These are phyloP conservation scores for Agrilus cyanescens DNA, from an alignment of 2,888 invertebrate genomes.

Conservation along the genomic window DNA sequence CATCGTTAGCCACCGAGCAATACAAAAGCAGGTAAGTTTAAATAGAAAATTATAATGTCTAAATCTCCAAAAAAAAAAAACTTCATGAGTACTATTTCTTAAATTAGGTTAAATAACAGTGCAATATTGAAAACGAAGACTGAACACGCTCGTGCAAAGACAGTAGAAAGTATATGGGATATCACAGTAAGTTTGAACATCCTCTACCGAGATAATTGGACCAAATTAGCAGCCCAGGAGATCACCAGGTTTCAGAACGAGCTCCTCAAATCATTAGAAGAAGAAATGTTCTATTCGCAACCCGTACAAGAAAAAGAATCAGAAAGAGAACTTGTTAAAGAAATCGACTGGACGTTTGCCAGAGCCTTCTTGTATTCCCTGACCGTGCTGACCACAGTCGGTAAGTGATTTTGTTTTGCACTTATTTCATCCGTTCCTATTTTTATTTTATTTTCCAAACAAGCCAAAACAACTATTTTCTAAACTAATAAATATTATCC, in stretches of 20 bases:
- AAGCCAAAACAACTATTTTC: not conserved
- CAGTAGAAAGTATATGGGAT: conserved; percentile 85
- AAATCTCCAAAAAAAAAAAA: too few relatives aligned
- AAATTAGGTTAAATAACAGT: conserved; percentile 28
- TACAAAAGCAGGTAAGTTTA: conserved; percentile 21
- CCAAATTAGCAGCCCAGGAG: conserved; percentile 64
- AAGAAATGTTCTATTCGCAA: conserved; percentile 48
- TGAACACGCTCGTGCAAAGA: conserved; percentile 50
- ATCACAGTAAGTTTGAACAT: conserved; percentile 80
- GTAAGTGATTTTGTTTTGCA: conserved; percentile 41
- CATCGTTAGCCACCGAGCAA: conserved; percentile 26
- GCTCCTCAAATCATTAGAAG: conserved; percentile 64
- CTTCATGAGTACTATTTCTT: conserved; percentile 6
- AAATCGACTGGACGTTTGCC: conserved; percentile 79
- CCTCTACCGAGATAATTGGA: conserved; percentile 84
- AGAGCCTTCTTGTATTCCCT: conserved; percentile 89
- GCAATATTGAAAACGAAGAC: conserved; percentile 35
- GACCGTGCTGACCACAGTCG: conserved; percentile 86
- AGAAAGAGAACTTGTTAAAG: conserved; percentile 24
- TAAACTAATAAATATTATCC: too few relatives aligned
- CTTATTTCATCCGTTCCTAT: not conserved
- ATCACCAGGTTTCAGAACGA: conserved; percentile 63
- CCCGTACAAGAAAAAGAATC: conserved; percentile 29
- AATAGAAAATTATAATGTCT: too few relatives aligned
- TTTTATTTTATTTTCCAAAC: not conserved